These are phyloP conservation scores for Propithecus deckenii DNA, from an alignment of 2,797 vertebrate genomes.

Conservation along the genomic window DNA sequence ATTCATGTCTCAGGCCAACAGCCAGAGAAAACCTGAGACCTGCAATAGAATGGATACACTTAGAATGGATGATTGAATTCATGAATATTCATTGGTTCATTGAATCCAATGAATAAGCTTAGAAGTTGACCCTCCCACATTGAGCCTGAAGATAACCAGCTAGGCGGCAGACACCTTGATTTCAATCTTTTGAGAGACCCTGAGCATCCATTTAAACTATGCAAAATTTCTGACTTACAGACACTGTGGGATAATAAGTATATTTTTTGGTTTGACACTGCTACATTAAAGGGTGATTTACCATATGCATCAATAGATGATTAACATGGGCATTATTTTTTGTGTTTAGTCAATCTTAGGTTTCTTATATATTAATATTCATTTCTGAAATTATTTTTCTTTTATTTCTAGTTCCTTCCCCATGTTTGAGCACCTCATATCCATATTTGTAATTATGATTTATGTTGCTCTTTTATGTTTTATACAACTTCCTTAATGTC, in stretches of 20 bases:
- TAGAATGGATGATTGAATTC: not conserved
- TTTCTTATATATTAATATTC: not conserved
- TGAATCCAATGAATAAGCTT: not conserved
- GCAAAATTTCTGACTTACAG: not conserved
- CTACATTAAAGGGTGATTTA: not conserved
- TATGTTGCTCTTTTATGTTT: not conserved
- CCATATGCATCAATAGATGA: not conserved
- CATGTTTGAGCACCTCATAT: not conserved
- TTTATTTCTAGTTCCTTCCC: conserved; percentile 18
- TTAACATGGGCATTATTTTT: not conserved
- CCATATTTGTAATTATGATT: not conserved
- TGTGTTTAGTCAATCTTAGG: not conserved
- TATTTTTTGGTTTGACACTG: not conserved
- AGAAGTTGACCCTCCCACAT: not conserved
- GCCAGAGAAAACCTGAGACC: not conserved
- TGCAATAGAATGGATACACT: not conserved
- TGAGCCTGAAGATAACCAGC: not conserved
- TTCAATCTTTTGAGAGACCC: not conserved
- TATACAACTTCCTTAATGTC: not conserved
- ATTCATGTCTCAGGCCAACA: not conserved
- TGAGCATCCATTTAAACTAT: not conserved
- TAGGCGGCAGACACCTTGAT: not conserved
- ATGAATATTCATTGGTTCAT: not conserved
- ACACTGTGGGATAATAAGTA: not conserved
- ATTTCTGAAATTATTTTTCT: not conserved